Evolutionary conservation across 2,113 vertebrate genomes (phyloP), one percentile per base, ranked within the genome.

Genomic region (Cochlearius cochlearius): DNA sequence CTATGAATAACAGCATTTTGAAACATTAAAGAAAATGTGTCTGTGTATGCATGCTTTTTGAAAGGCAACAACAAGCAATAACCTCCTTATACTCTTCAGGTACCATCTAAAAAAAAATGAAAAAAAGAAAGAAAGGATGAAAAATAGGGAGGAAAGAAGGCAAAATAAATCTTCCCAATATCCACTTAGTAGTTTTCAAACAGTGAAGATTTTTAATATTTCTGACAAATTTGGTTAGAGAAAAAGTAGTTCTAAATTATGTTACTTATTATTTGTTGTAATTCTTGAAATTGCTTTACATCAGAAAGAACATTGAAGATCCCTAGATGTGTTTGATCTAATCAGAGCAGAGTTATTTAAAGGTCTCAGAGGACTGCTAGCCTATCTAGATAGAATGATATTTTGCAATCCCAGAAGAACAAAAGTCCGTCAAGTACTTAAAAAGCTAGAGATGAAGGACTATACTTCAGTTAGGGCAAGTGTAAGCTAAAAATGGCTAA

Each of bases 401-500:
- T 88, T 95, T 96, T 95, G 38, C 45, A 95, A 39, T 95, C 90
- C 67, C 92, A 58, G 59, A 88, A 88, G 85, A 94, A 69, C 68
- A 93, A 66, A 95, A 78, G 89, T 88, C 86, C 5, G 0, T 74
- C 56, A 90, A 66, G 73, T 72, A 84, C 43, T 97, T 95, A 55
- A 87, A 95, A 96, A 89, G 32, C 68, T n/a, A 16, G 32, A 95
- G 82, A 87, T 94, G 92, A 94, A 95, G 76, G 78, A 77, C 90
- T 95, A 7, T 45, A 53, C 69, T 95, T 94, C 81, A 95, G 73
- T 75, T 78, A 90, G 87, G 91, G 87, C 78, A 96, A 95, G 36
- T 25, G 55, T 82, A 86, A 90, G 91, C 87, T 96, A 96, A 95
- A 97, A 95, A 95, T 88, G 95, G 69, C 77, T 94, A 63, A 94